Conservation (phyloP, 2,888 invertebrate genomes). For the Scrobipalpa costella region DNA sequence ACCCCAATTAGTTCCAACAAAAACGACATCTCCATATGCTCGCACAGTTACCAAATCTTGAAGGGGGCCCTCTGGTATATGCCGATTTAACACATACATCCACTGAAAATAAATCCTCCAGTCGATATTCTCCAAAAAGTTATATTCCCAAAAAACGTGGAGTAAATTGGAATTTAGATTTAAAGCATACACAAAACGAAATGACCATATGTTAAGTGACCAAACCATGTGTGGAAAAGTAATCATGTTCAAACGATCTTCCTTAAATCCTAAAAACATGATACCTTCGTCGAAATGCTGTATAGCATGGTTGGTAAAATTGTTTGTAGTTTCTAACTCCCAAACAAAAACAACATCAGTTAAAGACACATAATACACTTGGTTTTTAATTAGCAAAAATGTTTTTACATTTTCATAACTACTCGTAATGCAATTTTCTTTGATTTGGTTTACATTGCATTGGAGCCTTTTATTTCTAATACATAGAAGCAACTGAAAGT, state of each 20-base stretch:
- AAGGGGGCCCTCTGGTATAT: slow-evolving; percentile 50
- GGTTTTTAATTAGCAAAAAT: slow-evolving; percentile 43
- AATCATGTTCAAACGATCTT: slow-evolving; percentile 44
- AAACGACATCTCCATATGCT: slow-evolving; percentile 59
- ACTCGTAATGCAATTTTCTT: too few relatives aligned
- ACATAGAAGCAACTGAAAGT: neutral
- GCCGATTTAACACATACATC: slow-evolving; percentile 50
- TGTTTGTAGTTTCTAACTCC: slow-evolving; percentile 33
- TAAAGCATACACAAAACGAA: slow-evolving; percentile 30
- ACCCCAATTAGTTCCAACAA: slow-evolving; percentile 62
- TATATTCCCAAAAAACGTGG: slow-evolving; percentile 45
- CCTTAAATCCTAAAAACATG: slow-evolving; percentile 49
- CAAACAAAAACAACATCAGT: slow-evolving; percentile 50
- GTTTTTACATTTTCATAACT: slow-evolving; percentile 49
- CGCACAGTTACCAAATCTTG: slow-evolving; percentile 54
- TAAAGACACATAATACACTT: slow-evolving; percentile 49
- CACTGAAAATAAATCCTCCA: slow-evolving; percentile 62
- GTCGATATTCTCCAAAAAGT: slow-evolving; percentile 57
- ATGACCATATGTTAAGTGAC: neutral
- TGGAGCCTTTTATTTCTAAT: neutral
- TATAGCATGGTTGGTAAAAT: slow-evolving; percentile 29
- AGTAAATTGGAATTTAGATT: slow-evolving; percentile 45
- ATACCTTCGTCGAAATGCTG: slow-evolving; percentile 41
- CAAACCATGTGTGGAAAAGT: slow-evolving; percentile 53
- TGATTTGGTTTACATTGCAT: slow-evolving; percentile 33